Evolutionary conservation across 2,888 invertebrate genomes (phyloP).

Genomic region (Chydorus sphaericus): DNA sequence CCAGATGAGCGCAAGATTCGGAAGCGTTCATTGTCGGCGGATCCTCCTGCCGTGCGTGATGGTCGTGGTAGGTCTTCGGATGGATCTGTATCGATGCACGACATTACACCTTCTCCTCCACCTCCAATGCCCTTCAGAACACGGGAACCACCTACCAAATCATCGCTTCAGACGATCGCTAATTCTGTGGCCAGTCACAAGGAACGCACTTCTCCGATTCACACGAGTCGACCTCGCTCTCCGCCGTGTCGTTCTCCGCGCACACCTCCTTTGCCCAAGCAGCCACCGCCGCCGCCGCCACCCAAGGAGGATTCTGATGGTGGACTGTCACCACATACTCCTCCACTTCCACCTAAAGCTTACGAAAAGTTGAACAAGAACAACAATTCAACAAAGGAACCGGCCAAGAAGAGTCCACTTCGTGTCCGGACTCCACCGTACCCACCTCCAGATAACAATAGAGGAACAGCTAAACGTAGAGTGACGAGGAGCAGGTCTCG

Average conservation of each 20-base stretch:
- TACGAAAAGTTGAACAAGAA: constrained; percentile 29
- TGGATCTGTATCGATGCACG: background rate
- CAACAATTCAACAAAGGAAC: too few species aligned
- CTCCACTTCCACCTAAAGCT: constrained; percentile 40
- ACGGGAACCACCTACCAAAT: constrained; percentile 8
- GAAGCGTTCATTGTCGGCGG: background rate
- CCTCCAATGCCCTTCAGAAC: constrained; percentile 18
- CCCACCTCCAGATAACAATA: constrained; percentile 15
- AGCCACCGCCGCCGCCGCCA: constrained; percentile 12
- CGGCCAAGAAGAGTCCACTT: background rate
- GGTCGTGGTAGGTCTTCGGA: background rate
- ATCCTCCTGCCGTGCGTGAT: constrained; percentile 12
- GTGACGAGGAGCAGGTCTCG: constrained; percentile 15
- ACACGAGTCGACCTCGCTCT: constrained; percentile 7
- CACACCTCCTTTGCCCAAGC: constrained; percentile 32
- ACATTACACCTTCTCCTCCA: background rate
- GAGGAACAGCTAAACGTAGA: constrained; percentile 15
- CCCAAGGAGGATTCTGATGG: background rate
- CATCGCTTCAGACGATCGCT: constrained; percentile 8
- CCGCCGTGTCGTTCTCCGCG: constrained; percentile 54
- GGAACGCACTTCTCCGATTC: background rate
- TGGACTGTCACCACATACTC: constrained; percentile 49
- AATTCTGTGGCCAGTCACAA: too few species aligned
- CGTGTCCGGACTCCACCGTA: constrained; percentile 12
- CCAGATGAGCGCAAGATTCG: background rate